Evolutionary conservation across 2,888 invertebrate genomes (phyloP), one percentile per base, ranked within the genome.

Genomic region (Holacanthella duospinosa): DNA sequence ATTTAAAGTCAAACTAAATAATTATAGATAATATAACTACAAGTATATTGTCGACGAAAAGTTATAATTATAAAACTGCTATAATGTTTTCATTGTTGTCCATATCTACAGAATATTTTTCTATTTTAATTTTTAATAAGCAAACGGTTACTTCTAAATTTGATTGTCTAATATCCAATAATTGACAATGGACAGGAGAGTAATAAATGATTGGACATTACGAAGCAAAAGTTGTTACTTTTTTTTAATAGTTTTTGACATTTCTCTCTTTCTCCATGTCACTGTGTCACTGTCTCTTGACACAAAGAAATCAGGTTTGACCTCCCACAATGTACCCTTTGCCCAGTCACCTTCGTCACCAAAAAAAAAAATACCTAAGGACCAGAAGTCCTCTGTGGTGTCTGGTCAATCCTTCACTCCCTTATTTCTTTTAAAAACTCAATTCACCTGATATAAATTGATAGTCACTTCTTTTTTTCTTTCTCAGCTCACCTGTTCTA

Each of bases 251-350:
- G n/a, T n/a, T 12, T 24, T 54, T 54, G 19, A 56, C 29, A 27
- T 56, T 27, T 27, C 25, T 27, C 25, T 12, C n/a, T 26, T 27
- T 56, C 12, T 6, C 6, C 53, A 9, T 56, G 54, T 53, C 25
- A 25, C 54, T n/a, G 25, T 53, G 54, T 53, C 24, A 26, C 25
- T 24, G 24, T 55, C 26, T 54, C 60, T 48, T 66, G 68, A 68
- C 68, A 68, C 66, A 67, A 68, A 66, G 65, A 64, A 66, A 68
- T 68, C 67, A 65, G 60, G 60, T 56, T 64, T 66, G 66, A 68
- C 68, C 68, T 68, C 68, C 68, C 67, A 62, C 62, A 68, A 68
- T 64, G 36, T 36, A 6, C 36, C 36, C 16, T 36, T 62, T 68
- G 68, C 68, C 58, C 26, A 63, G 66, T 68, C 68, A 68, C 55